phyloP scores from a whole-genome alignment of 2,113 vertebrate species.

The Dromiciops gliroides region DNA sequence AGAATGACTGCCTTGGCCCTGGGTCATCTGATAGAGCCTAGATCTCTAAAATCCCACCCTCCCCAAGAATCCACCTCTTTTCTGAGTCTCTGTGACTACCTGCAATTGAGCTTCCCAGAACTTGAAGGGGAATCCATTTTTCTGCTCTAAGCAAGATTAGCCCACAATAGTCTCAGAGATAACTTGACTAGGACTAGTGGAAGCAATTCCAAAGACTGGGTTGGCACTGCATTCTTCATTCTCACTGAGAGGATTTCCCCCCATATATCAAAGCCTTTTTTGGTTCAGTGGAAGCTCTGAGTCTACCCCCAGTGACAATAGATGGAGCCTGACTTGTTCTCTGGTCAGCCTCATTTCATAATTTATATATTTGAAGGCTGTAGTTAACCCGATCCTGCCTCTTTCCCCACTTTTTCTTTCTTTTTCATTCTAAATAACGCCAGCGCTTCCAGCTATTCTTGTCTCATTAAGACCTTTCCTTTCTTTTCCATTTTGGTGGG shows the following conservation, averaged over 20 bases:
- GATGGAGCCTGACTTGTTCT: background rate
- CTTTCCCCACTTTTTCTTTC: slow-evolving; percentile 27
- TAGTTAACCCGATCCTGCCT: slow-evolving; percentile 45
- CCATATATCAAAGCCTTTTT: background rate
- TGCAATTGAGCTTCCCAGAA: background rate
- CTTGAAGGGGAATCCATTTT: background rate
- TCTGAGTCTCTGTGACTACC: background rate
- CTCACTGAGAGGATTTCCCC: background rate
- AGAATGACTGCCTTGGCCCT: background rate
- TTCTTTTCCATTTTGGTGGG: slow-evolving; percentile 63
- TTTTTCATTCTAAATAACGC: slow-evolving; percentile 60
- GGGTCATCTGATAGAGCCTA: no score
- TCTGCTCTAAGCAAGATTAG: background rate
- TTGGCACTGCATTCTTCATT: background rate
- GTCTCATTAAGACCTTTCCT: slow-evolving; percentile 56
- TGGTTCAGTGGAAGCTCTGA: background rate
- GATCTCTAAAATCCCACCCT: background rate
- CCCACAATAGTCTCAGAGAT: background rate
- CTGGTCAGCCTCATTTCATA: background rate
- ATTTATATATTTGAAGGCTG: slow-evolving; percentile 7
- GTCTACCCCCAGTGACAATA: background rate
- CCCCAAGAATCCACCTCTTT: background rate
- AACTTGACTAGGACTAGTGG: background rate
- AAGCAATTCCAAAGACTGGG: background rate
- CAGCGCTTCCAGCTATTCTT: slow-evolving; percentile 52